Evolutionary conservation across 64 coral and sea anemone species (phyloP).

Genomic region (Exaiptasia diaphana): DNA sequence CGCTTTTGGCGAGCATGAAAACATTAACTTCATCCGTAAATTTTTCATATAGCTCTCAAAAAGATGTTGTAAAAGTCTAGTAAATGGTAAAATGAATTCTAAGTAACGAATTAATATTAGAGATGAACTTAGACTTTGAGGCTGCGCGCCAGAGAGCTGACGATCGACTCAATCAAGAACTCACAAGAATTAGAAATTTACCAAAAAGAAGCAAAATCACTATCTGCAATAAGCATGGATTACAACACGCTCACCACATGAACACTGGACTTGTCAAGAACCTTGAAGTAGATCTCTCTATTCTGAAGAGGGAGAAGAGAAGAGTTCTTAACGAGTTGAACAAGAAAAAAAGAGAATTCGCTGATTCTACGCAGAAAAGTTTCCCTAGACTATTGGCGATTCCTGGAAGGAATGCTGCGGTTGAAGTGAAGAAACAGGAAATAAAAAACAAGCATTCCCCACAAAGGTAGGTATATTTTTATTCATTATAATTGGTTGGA

Average conservation of each 20-base stretch:
- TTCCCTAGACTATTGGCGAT: slow-evolving; percentile 67
- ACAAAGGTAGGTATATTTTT: not conserved
- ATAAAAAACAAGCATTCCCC: not conserved
- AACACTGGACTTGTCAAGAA: slow-evolving; percentile 66
- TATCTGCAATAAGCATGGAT: slow-evolving; percentile 70
- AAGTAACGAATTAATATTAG: too few species aligned
- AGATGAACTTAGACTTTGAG: slow-evolving; percentile 39
- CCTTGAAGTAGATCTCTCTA: slow-evolving; percentile 45
- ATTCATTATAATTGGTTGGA: not conserved
- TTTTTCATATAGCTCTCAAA: too few species aligned
- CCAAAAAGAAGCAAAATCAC: slow-evolving; percentile 67
- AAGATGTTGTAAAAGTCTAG: too few species aligned
- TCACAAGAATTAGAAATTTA: slow-evolving; percentile 72
- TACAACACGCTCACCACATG: slow-evolving; percentile 70
- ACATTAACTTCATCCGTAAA: too few species aligned
- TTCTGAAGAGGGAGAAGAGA: slow-evolving; percentile 43
- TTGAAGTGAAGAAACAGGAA: slow-evolving; percentile 17
- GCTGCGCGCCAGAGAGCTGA: slow-evolving; percentile 46
- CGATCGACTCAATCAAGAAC: slow-evolving; percentile 75
- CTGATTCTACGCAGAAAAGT: slow-evolving; percentile 47
- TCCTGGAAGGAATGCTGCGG: not conserved
- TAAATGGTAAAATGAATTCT: too few species aligned
- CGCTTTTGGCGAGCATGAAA: too few species aligned
- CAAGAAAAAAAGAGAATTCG: slow-evolving; percentile 60
- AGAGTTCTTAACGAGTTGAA: slow-evolving; percentile 26